Percentiles rank a stretch among this genome's conserved stretches.
These are phyloP conservation scores for Crepidodera aurea DNA, from an alignment of 2,888 invertebrate genomes.

Conservation along the genomic window DNA sequence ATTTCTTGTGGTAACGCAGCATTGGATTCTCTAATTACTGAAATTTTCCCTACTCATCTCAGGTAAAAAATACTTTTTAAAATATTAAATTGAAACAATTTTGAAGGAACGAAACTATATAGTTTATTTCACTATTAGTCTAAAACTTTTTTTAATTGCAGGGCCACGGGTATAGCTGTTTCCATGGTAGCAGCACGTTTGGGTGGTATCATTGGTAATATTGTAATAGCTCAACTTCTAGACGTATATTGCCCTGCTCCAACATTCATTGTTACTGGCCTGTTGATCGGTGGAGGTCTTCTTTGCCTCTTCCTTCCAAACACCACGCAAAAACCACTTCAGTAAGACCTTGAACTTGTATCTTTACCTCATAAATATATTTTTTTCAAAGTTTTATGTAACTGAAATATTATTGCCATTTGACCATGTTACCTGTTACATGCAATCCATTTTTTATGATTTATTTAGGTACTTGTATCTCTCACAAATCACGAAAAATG, in stretches of 20 bases:
- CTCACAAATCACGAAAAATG: constrained; percentile 12
- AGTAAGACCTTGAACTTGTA: constrained; percentile 47
- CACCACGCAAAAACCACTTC: constrained; percentile 80
- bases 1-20: constrained; percentile 91
- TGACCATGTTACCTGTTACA: constrained; percentile 19
- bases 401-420: constrained; percentile 17
- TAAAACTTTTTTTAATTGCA: constrained; percentile 57
- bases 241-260: constrained; percentile 92
- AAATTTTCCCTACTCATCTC: constrained; percentile 91
- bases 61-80: constrained; percentile 71
- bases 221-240: constrained; percentile 87
- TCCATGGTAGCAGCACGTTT: constrained; percentile 90
- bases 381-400: constrained; percentile 16
- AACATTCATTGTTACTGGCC: constrained; percentile 86
- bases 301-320: constrained; percentile 89
- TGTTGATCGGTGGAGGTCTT: constrained; percentile 87
- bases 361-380: constrained; percentile 6
- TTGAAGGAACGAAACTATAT: no score
- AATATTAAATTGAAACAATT: no score
- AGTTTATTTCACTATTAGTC: no score
- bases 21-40: constrained; percentile 90
- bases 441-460: constrained; percentile 20
- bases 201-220: constrained; percentile 88
- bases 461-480: constrained; percentile 1
- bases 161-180: constrained; percentile 90